phyloP scores from a whole-genome alignment of 2,797 vertebrate genomes.

The Hypotaenidia philippensis region DNA sequence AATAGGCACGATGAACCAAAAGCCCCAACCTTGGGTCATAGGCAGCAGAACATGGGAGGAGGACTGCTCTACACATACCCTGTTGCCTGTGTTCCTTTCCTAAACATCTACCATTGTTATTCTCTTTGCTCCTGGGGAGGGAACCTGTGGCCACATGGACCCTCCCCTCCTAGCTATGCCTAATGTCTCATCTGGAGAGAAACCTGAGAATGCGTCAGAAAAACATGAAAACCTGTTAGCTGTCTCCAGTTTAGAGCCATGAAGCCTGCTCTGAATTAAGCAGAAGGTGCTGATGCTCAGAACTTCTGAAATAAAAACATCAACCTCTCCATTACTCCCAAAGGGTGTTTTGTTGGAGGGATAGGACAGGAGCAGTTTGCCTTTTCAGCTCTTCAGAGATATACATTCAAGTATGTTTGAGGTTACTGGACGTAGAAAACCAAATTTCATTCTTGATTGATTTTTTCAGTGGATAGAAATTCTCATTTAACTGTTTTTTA shows the following conservation, averaged over 20 bases:
- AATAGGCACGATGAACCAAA: neutral
- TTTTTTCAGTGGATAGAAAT: constrained; percentile 64
- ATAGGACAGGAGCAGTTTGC: neutral
- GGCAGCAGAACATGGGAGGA: neutral
- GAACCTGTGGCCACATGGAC: rapidly evolving
- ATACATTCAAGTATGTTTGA: constrained; percentile 38
- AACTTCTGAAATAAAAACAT: neutral
- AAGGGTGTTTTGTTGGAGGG: neutral
- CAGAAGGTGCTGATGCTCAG: neutral
- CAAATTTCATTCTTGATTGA: constrained; percentile 73
- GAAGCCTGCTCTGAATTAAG: neutral
- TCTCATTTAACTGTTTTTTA: constrained; percentile 73
- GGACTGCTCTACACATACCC: neutral
- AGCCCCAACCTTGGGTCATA: neutral
- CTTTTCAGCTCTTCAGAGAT: constrained; percentile 29
- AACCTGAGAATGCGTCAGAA: neutral
- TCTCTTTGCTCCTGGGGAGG: neutral
- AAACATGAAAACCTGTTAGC: neutral
- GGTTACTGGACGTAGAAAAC: constrained; percentile 57
- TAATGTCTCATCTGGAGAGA: rapidly evolving
- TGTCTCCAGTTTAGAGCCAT: neutral
- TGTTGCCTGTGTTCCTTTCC: neutral
- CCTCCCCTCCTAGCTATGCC: neutral
- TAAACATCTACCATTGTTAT: neutral
- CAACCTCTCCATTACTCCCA: neutral